These are phyloP conservation scores for Gastrophysa polygoni DNA, from an alignment of 2,888 invertebrate genomes.

Conservation along the genomic window DNA sequence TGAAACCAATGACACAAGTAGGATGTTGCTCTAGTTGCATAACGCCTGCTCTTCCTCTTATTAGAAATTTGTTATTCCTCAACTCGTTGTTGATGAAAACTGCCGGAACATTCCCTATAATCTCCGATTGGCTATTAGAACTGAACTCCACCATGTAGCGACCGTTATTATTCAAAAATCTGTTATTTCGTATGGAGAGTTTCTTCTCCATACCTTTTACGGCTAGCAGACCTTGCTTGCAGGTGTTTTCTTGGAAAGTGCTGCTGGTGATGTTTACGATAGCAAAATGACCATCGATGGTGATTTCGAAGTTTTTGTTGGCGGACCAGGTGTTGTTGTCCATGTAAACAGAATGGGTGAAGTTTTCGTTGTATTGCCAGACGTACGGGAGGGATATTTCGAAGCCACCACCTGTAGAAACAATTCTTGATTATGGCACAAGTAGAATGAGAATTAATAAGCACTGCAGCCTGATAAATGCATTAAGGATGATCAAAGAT, in stretches of 20 bases:
- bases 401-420: conserved; percentile 75
- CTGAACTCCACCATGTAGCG: conserved; percentile 85
- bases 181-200: conserved; percentile 80
- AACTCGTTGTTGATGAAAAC: conserved; percentile 79
- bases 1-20: conserved; percentile 87
- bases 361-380: conserved; percentile 94
- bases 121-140: conserved; percentile 92
- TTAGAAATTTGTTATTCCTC: conserved; percentile 67
- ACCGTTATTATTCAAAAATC: conserved; percentile 80
- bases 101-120: conserved; percentile 83
- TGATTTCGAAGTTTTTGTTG: conserved; percentile 83
- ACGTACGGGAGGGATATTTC: conserved; percentile 90
- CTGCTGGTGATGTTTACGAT: conserved; percentile 86
- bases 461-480: too few species aligned
- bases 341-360: conserved; percentile 88
- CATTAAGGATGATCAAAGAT: too few species aligned
- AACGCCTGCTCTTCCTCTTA: conserved; percentile 46
- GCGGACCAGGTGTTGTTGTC: conserved; percentile 86
- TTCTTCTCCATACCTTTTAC: conserved; percentile 97
- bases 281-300: conserved; percentile 93
- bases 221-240: conserved; percentile 78
- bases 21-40: conserved; percentile 62
- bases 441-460: too few species aligned
- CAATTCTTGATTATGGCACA: background rate
- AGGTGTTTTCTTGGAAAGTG: conserved; percentile 82